phyloP scores from a whole-genome alignment of 1,140 invertebrate genomes.

The Drosophila watanabei region DNA sequence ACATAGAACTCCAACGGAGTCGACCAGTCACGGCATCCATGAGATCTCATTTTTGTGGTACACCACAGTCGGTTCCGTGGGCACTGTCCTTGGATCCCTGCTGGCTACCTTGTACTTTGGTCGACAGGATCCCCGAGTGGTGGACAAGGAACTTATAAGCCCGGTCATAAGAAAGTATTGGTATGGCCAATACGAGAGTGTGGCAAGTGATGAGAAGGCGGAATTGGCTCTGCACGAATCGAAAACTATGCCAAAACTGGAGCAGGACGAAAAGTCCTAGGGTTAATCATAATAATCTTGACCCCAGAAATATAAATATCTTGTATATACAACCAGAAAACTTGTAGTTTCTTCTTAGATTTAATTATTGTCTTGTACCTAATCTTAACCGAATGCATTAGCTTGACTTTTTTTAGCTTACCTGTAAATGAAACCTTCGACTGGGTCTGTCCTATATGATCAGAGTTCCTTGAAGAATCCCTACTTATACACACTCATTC shows the following conservation, averaged over 20 bases:
- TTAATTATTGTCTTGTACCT: slow-evolving; percentile 4
- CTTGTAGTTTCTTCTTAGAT: slow-evolving; percentile 30
- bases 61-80: slow-evolving; percentile 51
- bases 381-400: slow-evolving; percentile 10
- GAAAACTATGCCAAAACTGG: slow-evolving; percentile 24
- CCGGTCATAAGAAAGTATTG: slow-evolving; percentile 56
- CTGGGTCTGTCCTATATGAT: slow-evolving; percentile 16
- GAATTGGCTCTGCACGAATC: slow-evolving; percentile 19
- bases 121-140: slow-evolving; percentile 54
- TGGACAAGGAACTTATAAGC: slow-evolving; percentile 59
- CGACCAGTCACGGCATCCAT: slow-evolving; percentile 39
- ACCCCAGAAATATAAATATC: slow-evolving; percentile 20
- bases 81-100: slow-evolving; percentile 53
- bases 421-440: slow-evolving; percentile 11
- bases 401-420: slow-evolving; percentile 22
- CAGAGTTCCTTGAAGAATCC: slow-evolving; percentile 3
- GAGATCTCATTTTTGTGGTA: slow-evolving; percentile 87
- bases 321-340: background rate
- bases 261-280: slow-evolving; percentile 10
- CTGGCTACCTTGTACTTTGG: slow-evolving; percentile 69
- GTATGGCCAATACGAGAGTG: slow-evolving; percentile 60
- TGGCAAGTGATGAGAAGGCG: slow-evolving; percentile 33
- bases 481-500: slow-evolving; percentile 72
- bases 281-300: background rate
- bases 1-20: slow-evolving; percentile 16